These are phyloP conservation scores for Linyphia triangularis DNA, from an alignment of 2,888 invertebrate species.

Conservation along the genomic window DNA sequence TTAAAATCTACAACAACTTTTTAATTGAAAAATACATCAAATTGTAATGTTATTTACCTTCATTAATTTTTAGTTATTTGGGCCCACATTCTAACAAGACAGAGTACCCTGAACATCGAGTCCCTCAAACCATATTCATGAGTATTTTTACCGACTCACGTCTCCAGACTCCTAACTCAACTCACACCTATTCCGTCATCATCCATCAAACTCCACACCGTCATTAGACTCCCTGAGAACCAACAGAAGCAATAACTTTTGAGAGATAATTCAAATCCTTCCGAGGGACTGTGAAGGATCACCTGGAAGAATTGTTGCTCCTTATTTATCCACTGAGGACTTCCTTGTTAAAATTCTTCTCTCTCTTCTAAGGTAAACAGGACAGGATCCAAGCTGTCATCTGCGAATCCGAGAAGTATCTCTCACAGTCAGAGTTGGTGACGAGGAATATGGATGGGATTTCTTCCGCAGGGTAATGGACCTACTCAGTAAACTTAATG, in stretches of 20 bases:
- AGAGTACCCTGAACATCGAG: no score
- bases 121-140: no score
- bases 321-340: neutral
- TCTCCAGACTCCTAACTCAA: no score
- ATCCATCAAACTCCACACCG: neutral
- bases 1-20: no score
- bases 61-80: no score
- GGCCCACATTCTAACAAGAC: no score
- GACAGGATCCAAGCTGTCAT: neutral
- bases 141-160: no score
- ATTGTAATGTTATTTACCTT: no score
- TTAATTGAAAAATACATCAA: no score
- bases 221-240: neutral
- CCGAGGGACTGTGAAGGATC: conserved; percentile 17
- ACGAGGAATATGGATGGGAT: conserved; percentile 24
- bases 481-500: neutral
- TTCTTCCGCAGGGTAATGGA: conserved; percentile 23
- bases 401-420: neutral
- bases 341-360: neutral
- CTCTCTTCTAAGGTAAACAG: neutral
- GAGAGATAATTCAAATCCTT: conserved; percentile 9
- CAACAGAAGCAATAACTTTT: conserved; percentile 15
- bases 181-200: neutral
- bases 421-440: neutral
- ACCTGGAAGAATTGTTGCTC: neutral